These are phyloP conservation scores for Ophion slaviceki DNA, from an alignment of 2,888 invertebrate species.

Conservation along the genomic window DNA sequence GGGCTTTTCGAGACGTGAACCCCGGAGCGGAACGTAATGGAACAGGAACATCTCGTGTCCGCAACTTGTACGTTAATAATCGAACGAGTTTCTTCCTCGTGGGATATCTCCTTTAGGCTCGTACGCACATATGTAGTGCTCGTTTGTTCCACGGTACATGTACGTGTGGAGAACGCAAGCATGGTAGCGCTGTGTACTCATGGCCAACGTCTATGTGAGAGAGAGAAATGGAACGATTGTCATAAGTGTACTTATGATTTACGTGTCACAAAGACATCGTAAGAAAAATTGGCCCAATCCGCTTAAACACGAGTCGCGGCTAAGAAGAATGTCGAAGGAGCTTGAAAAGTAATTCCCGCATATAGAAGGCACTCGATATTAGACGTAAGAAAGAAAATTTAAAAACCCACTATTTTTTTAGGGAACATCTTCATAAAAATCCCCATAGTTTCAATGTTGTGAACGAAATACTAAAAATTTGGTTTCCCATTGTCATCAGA, in stretches of 20 bases:
- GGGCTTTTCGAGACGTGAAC: constrained; percentile 10
- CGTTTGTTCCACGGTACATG: background rate
- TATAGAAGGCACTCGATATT: no score
- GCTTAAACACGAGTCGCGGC: no score
- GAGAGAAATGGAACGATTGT: background rate
- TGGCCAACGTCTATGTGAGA: no score
- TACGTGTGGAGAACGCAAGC: background rate
- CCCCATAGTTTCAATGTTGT: no score
- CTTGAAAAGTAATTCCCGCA: no score
- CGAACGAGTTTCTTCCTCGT: constrained; percentile 48
- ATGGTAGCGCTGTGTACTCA: no score
- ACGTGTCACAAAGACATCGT: background rate
- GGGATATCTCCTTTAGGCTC: constrained; percentile 34
- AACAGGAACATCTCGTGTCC: constrained; percentile 38
- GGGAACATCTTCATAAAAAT: no score
- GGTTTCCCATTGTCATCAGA: no score
- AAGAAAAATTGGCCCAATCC: no score
- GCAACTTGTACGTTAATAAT: constrained; percentile 59
- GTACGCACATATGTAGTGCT: background rate
- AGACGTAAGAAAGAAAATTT: background rate
- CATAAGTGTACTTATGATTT: background rate
- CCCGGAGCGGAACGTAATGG: background rate
- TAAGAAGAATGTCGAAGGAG: no score
- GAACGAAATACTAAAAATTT: no score
- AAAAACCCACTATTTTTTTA: background rate